phyloP scores from a whole-genome alignment of 2,113 vertebrate genomes.

The Columba livia region DNA sequence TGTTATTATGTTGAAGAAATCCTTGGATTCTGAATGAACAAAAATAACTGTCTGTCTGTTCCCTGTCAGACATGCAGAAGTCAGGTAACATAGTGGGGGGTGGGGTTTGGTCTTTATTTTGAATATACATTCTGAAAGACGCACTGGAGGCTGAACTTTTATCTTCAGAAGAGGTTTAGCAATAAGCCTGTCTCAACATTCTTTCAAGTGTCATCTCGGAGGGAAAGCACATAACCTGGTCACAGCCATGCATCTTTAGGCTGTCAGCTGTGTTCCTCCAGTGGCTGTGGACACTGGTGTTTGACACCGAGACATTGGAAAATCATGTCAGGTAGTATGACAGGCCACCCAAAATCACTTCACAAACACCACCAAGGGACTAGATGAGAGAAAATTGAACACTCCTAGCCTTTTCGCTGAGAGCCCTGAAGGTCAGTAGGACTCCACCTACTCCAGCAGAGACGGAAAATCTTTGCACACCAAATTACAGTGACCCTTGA shows the following conservation, averaged over 20 bases:
- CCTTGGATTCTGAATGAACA: neutral
- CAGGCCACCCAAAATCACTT: neutral
- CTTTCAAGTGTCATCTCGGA: neutral
- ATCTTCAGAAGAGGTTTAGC: neutral
- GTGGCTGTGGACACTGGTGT: neutral
- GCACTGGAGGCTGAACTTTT: neutral
- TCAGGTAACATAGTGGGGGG: neutral
- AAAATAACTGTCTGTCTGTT: neutral
- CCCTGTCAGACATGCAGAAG: neutral
- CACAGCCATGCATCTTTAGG: neutral
- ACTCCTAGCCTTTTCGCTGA: neutral
- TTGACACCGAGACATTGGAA: neutral
- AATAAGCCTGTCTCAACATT: neutral
- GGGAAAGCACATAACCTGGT: neutral
- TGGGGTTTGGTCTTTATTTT: neutral
- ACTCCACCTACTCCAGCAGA: neutral
- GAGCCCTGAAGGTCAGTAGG: neutral
- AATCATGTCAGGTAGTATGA: neutral
- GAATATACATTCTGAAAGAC: neutral
- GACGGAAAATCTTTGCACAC: neutral
- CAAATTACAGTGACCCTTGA: neutral
- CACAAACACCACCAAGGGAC: neutral
- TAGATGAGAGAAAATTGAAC: neutral
- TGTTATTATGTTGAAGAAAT: neutral
- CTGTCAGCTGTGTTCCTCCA: neutral